These are phyloP conservation scores for Phoeniculus purpureus DNA, from an alignment of 2,797 vertebrate genomes.

Conservation along the genomic window DNA sequence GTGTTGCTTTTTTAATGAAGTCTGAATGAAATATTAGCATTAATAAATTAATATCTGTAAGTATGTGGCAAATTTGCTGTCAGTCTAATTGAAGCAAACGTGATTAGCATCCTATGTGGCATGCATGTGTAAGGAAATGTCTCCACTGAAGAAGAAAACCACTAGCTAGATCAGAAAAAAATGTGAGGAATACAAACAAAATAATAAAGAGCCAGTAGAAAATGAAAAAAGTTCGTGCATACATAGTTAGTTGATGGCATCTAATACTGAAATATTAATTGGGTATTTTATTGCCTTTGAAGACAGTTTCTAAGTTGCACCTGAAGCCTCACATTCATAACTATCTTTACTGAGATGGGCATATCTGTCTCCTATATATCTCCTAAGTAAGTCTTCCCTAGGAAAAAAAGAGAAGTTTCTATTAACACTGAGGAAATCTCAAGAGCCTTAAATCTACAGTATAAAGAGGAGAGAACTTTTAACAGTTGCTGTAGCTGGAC, in stretches of 20 bases:
- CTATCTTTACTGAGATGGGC: background rate
- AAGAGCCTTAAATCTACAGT: background rate
- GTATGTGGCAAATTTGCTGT: background rate
- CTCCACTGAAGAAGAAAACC: background rate
- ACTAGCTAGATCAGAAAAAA: background rate
- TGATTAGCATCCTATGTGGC: background rate
- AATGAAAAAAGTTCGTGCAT: background rate
- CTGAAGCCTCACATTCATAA: background rate
- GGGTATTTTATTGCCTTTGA: background rate
- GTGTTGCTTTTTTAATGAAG: background rate
- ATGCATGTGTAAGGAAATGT: background rate
- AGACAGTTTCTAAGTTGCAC: background rate
- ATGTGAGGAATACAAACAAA: background rate
- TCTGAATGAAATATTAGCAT: background rate
- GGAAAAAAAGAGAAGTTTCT: background rate
- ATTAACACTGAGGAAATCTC: background rate
- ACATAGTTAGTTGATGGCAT: background rate
- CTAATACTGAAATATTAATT: background rate
- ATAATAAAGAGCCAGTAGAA: background rate
- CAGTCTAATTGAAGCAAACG: background rate
- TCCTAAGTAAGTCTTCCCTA: fast-evolving
- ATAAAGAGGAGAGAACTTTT: background rate
- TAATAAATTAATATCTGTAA: background rate
- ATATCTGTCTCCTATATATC: background rate
- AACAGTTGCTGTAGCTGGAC: background rate